phyloP scores from a whole-genome alignment of 2,888 invertebrate genomes.

The Drepana falcataria region DNA sequence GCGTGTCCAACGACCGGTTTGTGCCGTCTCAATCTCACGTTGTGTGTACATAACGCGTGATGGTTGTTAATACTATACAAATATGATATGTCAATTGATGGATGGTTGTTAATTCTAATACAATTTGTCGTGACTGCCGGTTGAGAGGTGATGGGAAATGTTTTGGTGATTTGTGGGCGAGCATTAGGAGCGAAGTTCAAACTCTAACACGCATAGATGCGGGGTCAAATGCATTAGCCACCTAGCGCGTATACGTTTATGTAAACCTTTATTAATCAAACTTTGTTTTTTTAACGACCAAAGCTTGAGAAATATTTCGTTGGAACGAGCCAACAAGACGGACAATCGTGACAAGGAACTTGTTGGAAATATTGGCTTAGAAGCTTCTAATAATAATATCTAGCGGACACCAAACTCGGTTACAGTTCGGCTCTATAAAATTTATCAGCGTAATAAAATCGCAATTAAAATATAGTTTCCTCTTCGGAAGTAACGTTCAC shows the following conservation, averaged over 20 bases:
- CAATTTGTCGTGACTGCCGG: constrained; percentile 73
- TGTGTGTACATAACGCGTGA: constrained; percentile 36
- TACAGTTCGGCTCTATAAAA: background rate
- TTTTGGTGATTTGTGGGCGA: constrained; percentile 66
- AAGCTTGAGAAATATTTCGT: constrained; percentile 14
- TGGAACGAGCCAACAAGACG: background rate
- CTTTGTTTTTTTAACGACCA: constrained; percentile 32
- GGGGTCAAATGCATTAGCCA: constrained; percentile 76
- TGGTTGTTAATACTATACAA: constrained; percentile 37
- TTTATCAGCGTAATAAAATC: constrained; percentile 5
- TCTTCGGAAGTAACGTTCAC: constrained; percentile 34
- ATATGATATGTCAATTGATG: constrained; percentile 45
- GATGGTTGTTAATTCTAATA: constrained; percentile 63
- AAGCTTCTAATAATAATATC: background rate
- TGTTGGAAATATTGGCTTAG: too few relatives aligned
- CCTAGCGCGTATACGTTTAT: constrained; percentile 61
- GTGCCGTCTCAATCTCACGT: constrained; percentile 18
- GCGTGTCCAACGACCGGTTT: constrained; percentile 25
- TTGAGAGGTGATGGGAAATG: constrained; percentile 68
- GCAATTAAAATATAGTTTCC: constrained; percentile 13
- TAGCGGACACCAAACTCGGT: background rate
- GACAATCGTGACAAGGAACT: background rate
- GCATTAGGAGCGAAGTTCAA: constrained; percentile 72
- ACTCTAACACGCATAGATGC: constrained; percentile 63
- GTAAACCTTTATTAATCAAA: constrained; percentile 68